These are phyloP conservation scores for Pachyuromys duprasi DNA, from an alignment of 2,797 vertebrate genomes.

Conservation along the genomic window DNA sequence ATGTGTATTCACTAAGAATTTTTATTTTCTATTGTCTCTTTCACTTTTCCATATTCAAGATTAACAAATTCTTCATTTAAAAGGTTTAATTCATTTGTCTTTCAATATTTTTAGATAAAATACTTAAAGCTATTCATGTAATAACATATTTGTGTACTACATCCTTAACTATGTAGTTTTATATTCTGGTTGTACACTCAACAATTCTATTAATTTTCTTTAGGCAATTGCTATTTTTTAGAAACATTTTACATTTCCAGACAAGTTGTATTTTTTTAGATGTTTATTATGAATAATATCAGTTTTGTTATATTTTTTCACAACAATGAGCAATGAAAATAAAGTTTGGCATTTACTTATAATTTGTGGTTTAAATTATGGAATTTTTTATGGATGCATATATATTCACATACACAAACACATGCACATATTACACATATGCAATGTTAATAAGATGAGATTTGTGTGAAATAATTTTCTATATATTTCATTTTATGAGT, in stretches of 20 bases:
- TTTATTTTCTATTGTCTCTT: not conserved
- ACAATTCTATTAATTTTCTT: slow-evolving; percentile 6
- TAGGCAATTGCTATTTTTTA: not conserved
- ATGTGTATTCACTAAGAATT: not conserved
- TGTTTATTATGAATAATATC: not conserved
- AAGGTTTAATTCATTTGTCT: not conserved
- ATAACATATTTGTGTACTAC: not conserved
- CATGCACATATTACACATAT: not conserved
- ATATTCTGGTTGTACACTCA: not conserved
- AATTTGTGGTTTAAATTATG: not conserved
- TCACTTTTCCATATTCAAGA: not conserved
- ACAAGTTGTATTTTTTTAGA: not conserved
- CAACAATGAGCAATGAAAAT: not conserved
- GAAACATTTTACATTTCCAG: not conserved
- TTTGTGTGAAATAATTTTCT: not conserved
- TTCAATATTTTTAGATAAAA: not conserved
- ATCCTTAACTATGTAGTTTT: not conserved
- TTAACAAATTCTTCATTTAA: slow-evolving; percentile 1
- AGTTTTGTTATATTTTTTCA: not conserved
- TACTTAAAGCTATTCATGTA: not conserved
- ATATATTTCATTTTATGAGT: not conserved
- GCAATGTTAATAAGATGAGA: not conserved
- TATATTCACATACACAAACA: not conserved
- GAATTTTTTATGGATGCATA: not conserved
- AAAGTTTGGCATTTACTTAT: not conserved